Evolutionary conservation across 2,888 invertebrate genomes (phyloP).

Genomic region (Trissoscelio sp.): DNA sequence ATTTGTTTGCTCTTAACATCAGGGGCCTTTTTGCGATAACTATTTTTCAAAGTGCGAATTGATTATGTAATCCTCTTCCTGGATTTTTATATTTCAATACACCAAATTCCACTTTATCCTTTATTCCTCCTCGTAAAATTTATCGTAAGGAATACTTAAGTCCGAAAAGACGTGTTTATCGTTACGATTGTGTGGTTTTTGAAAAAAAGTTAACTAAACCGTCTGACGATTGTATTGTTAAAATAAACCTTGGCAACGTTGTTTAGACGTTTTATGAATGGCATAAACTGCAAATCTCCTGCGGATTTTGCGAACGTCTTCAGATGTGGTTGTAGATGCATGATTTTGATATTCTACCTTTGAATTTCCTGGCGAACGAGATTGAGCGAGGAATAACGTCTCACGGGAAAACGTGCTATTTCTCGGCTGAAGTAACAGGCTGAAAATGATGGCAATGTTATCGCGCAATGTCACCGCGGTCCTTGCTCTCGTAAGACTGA

Average conservation of each 20-base stretch:
- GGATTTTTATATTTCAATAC: too few relatives aligned
- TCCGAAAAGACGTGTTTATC: slow-evolving; percentile 3
- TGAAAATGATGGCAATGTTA: slow-evolving; percentile 72
- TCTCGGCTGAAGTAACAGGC: slow-evolving; percentile 72
- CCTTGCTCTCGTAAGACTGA: slow-evolving; percentile 72
- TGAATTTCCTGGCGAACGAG: slow-evolving; percentile 71
- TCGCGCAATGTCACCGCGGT: slow-evolving; percentile 72
- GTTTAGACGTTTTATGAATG: slow-evolving; percentile 45
- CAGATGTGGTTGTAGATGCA: slow-evolving; percentile 68
- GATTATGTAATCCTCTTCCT: too few relatives aligned
- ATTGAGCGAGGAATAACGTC: slow-evolving; percentile 69
- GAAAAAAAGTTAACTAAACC: slow-evolving; percentile 45
- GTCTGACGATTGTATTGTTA: slow-evolving; percentile 33
- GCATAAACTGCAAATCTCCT: slow-evolving; percentile 52
- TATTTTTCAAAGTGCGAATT: too few relatives aligned
- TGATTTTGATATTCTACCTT: slow-evolving; percentile 70
- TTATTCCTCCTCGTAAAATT: not conserved
- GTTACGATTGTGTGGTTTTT: slow-evolving; percentile 11
- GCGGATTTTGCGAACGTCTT: slow-evolving; percentile 51
- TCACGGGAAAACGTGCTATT: slow-evolving; percentile 67
- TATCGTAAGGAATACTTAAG: not conserved
- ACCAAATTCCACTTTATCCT: too few relatives aligned
- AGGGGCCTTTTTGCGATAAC: not conserved
- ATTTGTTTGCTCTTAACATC: slow-evolving; percentile 52
- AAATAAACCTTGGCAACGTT: slow-evolving; percentile 35